Conservation (phyloP, 2,888 invertebrate species). For the Sialis fuliginosa region DNA sequence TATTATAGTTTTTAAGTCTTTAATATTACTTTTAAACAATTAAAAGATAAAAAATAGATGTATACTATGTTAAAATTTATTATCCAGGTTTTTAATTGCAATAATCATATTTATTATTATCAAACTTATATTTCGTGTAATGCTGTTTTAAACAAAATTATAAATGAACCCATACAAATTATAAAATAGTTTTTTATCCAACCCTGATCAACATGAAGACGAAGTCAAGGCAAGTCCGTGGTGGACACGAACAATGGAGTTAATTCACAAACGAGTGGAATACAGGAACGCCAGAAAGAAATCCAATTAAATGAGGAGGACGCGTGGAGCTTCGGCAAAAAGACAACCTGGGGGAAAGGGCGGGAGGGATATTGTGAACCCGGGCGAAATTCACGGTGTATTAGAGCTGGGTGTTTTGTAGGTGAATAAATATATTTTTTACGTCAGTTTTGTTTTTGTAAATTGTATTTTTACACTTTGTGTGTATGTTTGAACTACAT, state of each 20-base stretch:
- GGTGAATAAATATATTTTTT: too few species aligned
- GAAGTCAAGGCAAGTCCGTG: background rate
- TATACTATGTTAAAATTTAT: too few species aligned
- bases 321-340: slow-evolving; percentile 11
- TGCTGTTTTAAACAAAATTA: background rate
- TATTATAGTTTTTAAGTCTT: too few species aligned
- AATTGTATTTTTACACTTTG: too few species aligned
- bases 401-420: too few species aligned
- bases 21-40: too few species aligned
- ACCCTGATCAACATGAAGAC: background rate
- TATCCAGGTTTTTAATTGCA: too few species aligned
- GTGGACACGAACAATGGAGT: slow-evolving; percentile 19
- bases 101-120: too few species aligned
- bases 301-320: slow-evolving; percentile 24
- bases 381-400: background rate
- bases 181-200: background rate
- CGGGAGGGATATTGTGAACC: background rate
- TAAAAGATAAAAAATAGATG: too few species aligned
- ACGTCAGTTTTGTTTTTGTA: too few species aligned
- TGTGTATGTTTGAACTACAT: too few species aligned
- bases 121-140: too few species aligned
- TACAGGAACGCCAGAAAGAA: slow-evolving; percentile 21
- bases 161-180: background rate
- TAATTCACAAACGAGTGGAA: slow-evolving; percentile 21
- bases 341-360: background rate